Evolutionary conservation across 2,797 vertebrate species (phyloP).

Genomic region (Myotis findleyi): DNA sequence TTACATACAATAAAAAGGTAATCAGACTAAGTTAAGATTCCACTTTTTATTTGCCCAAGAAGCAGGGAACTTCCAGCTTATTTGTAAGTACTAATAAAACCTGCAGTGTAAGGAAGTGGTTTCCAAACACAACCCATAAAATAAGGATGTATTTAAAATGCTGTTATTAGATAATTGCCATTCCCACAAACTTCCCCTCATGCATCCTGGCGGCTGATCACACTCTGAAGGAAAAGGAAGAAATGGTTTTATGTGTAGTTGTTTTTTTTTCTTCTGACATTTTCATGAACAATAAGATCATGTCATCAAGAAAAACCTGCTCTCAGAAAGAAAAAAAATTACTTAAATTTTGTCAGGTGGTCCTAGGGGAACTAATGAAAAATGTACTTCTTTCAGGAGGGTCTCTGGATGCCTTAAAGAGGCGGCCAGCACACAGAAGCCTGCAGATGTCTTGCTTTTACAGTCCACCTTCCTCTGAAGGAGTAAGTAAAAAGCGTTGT

Average conservation of each 20-base stretch:
- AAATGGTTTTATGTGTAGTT: constrained; percentile 69
- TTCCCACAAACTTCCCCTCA: constrained; percentile 73
- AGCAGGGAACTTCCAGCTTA: constrained; percentile 74
- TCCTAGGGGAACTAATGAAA: constrained; percentile 62
- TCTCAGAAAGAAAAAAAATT: constrained; percentile 71
- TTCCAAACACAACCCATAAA: constrained; percentile 74
- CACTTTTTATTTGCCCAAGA: constrained; percentile 72
- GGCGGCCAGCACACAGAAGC: background rate
- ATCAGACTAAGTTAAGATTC: constrained; percentile 65
- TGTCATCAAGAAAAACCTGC: constrained; percentile 62
- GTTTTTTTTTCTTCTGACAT: constrained; percentile 65
- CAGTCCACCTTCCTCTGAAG: background rate
- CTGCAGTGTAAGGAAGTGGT: constrained; percentile 70
- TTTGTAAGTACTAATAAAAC: constrained; percentile 79
- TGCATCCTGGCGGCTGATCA: constrained; percentile 66
- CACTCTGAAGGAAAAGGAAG: constrained; percentile 80
- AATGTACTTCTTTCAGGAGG: constrained; percentile 69
- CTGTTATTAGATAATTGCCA: constrained; percentile 74
- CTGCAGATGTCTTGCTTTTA: background rate
- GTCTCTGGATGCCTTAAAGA: constrained; percentile 62
- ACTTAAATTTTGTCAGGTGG: constrained; percentile 71
- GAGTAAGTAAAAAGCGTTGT: constrained; percentile 41
- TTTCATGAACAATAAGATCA: constrained; percentile 70
- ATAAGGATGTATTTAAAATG: constrained; percentile 77
- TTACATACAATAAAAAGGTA: constrained; percentile 34